Base-by-base conservation (phyloP, 2,888 invertebrate genomes). In the Bruchidius siliquastri region DNA sequence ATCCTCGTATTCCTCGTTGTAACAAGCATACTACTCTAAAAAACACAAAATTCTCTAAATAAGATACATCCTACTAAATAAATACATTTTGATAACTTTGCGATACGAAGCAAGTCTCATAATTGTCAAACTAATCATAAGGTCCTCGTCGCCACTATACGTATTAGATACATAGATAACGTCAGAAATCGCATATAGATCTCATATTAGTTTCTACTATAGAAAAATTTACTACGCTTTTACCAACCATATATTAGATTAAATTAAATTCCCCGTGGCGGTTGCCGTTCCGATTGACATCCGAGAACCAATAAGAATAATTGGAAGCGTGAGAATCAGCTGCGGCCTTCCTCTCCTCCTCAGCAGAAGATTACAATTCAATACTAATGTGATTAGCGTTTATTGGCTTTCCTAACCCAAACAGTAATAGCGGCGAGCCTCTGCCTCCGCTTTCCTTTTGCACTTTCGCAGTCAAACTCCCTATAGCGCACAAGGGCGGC, bases 381-480 rank as follows among this genome's bases (percentile, higher is more conserved):
- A 86, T 86, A 85, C 86, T 87, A 87, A 87, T 86, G 85, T 84
- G 87, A 87, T 87, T 87, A 87, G 84, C 86, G 82, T 87, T 49
- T 87, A 87, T 87, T 87, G 86, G 86, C 86, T 85, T 85, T 85
- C 80, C 83, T 85, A 85, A 86, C 86, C 85, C 84, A 81, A 81
- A 78, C 80, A 79, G 82, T 82, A 82, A 82, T 18, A 49, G 49
- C 49, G 49, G 18, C 49, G 49, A 49, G 49, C 49, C 18, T 49
- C 49, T 26, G 26, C 26, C 49, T 49, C 8, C 49, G 49, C 49
- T 49, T 13, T 49, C 13, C 26, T 26, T 26, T 26, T 26, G 26
- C 26, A 26, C 26, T 2, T 26, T 26, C 26, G 26, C 26, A 26
- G 8, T 8, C 26, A 26, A 4, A 26, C 8, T 26, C 26, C 49